Base-by-base conservation (phyloP, 2,797 vertebrate species). In the Lutjanus argentimaculatus region DNA sequence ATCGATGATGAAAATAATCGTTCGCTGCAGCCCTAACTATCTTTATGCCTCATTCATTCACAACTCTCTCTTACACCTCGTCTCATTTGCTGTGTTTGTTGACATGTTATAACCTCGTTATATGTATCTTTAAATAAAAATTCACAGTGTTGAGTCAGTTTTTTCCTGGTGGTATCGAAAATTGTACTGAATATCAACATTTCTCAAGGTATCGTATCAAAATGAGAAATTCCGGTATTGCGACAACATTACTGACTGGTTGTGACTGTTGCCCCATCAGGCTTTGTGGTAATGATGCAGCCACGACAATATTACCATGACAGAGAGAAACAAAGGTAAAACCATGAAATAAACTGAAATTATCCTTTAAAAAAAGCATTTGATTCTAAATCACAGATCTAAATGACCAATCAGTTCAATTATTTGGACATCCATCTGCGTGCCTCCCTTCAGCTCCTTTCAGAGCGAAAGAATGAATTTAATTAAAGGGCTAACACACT, bases 401-500 rank as follows among this genome's bases (percentile, higher is more conserved):
- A 52, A 87, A 77, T 59, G 53, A 63, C 67, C 30, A 42, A 36
- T 77, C 48, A 45, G 64, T 81, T 53, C 11, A 69, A 67, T 78
- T 70, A 70, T 83, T 64, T 69, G 76, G 65, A 75, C 49, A 46
- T 21, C 71, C 67, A 74, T 85, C 67, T 82, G 77, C 46, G 68
- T 70, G 51, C 61, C 56, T 83, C 63, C 75, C 68, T 68, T 65
- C 10, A 42, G 57, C 75, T 42, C 75, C 68, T 78, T 67, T 79
- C 45, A 85, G 69, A 71, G 51, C 40, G 21, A 81, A 62, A 72
- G 64, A 40, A 79, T 85, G 59, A 67, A 86, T 88, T 88, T 77
- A 90, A 91, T 91, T 83, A 86, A 88, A 83, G 75, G 53, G 53
- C 45, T 46, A 68, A 78, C 53, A 69, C 68, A 52, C 52, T 72